Base-by-base conservation (phyloP, 2,797 vertebrate genomes). In the Lithobates pipiens region DNA sequence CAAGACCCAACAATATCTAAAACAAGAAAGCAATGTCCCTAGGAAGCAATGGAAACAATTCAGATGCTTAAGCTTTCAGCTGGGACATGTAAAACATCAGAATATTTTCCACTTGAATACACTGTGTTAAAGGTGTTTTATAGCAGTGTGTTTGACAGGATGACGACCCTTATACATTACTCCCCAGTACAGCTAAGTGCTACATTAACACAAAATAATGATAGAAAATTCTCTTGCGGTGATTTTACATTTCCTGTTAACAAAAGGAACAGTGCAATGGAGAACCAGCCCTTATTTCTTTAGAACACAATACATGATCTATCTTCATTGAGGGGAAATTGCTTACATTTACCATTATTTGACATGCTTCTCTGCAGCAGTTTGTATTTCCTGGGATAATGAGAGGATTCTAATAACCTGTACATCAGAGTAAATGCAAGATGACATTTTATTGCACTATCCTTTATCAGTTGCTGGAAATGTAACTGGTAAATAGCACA, bases 91-190 rank as follows among this genome's bases (percentile, higher is more conserved):
- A 69, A 72, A 39, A 73, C 80, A 73, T 36, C 9, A 6, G 70
- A 73, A 82, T 74, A 74, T 63, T 82, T 81, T 82, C 70, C 80
- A 82, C 69, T 73, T 63, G 70, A 42, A 73, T 63, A 73, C 80
- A 82, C 36, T 3, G 11, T 44, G 70, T 82, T 82, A 74, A 74
- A 82, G 74, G 80, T 50, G 39, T 63, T 74, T 67, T 82, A 42
- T 70, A 71, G 78, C 23, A n/a, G 50, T 10, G 11, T 13, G 25
- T 21, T 57, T 74, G 70, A 82, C 70, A 82, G 44, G 54, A 82
- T 82, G 69, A 82, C 42, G 70, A 54, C 42, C 54, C n/a, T 61
- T 54, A 73, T 9, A 36, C 72, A 61, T 82, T 73, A 82, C 25
- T 25, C 80, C 50, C 72, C 68, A 18, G 15, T 57, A 27, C 65